Evolutionary conservation across 2,888 invertebrate genomes (phyloP).

Genomic region (Diarsia dahlii): DNA sequence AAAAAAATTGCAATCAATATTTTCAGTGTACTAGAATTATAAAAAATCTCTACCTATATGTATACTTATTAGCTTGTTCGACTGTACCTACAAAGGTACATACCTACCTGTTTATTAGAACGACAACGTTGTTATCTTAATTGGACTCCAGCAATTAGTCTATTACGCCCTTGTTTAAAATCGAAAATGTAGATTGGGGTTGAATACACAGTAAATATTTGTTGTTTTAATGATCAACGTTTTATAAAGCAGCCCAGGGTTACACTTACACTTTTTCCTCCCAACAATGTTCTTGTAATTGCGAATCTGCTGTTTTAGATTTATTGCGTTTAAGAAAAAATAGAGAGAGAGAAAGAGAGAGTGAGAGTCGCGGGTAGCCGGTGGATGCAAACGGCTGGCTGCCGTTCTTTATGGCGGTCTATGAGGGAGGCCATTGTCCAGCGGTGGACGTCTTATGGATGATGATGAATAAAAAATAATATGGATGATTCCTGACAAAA

Average conservation of each 20-base stretch:
- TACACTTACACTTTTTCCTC: background rate
- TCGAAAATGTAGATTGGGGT: conserved; percentile 18
- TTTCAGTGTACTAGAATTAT: too few relatives aligned
- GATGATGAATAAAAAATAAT: too few relatives aligned
- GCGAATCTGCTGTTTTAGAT: background rate
- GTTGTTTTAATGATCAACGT: background rate
- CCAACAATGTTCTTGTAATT: background rate
- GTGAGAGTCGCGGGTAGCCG: too few relatives aligned
- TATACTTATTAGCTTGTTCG: background rate
- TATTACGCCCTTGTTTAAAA: background rate
- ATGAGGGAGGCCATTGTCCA: too few relatives aligned
- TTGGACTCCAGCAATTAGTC: conserved; percentile 5
- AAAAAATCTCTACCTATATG: too few relatives aligned
- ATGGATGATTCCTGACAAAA: too few relatives aligned
- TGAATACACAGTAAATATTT: background rate
- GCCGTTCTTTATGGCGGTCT: too few relatives aligned
- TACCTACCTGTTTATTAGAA: background rate
- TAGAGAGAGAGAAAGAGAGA: too few relatives aligned
- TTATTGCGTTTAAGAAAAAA: too few relatives aligned
- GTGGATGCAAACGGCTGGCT: too few relatives aligned
- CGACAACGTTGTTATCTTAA: conserved; percentile 19
- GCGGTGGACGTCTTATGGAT: too few relatives aligned
- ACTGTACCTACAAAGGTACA: conserved; percentile 17
- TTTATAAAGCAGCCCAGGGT: background rate
- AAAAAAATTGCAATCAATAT: too few relatives aligned